Evolutionary conservation across 2,113 vertebrate genomes (phyloP).

Genomic region (Macroglossus sobrinus): DNA sequence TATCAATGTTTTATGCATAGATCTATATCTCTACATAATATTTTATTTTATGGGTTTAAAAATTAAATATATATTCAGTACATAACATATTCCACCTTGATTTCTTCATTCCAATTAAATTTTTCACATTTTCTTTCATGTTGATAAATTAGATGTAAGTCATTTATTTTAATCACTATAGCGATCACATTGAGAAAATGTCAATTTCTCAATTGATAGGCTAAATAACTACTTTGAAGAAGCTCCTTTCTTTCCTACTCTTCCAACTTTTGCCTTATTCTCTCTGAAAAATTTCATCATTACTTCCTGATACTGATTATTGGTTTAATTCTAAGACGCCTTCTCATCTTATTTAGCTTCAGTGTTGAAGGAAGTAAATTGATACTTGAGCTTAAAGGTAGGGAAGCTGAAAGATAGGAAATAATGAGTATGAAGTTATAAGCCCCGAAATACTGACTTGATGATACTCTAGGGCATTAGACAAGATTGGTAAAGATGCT

Average conservation of each 20-base stretch:
- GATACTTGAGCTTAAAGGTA: neutral
- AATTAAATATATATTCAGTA: conserved; percentile 8
- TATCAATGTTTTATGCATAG: neutral
- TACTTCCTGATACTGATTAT: neutral
- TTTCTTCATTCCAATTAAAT: neutral
- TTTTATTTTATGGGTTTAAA: conserved; percentile 15
- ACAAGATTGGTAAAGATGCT: neutral
- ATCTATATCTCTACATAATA: neutral
- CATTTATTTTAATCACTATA: neutral
- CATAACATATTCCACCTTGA: neutral
- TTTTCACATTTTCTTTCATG: conserved; percentile 23
- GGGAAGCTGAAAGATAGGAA: neutral
- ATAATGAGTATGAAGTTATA: neutral
- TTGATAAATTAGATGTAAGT: neutral
- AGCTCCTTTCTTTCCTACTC: neutral
- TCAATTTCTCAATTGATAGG: neutral
- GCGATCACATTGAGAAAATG: neutral
- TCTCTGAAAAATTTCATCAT: neutral
- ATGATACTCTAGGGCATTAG: neutral
- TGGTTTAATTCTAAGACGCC: neutral
- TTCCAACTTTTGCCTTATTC: neutral
- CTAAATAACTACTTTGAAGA: neutral
- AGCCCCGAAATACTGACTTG: neutral
- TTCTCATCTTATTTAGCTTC: neutral
- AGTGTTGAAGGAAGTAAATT: neutral